These are phyloP conservation scores for Tyto alba DNA, from an alignment of 2,113 vertebrate species.

Conservation along the genomic window DNA sequence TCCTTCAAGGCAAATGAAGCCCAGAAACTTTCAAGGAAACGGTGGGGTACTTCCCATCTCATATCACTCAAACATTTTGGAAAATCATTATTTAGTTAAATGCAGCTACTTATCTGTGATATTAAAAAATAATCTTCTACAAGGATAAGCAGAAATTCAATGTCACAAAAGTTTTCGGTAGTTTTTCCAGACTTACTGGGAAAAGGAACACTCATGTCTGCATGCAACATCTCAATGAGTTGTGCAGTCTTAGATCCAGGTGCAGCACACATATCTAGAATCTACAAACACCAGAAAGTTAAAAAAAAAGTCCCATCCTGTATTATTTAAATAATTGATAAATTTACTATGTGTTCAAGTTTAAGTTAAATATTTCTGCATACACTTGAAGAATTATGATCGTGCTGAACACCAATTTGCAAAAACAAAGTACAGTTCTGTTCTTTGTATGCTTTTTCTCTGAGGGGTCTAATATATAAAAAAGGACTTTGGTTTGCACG, in stretches of 20 bases:
- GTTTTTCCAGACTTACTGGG: constrained; percentile 76
- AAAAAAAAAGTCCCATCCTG: background rate
- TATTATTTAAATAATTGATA: background rate
- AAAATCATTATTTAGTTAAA: background rate
- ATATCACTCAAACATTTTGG: background rate
- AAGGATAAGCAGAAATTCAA: background rate
- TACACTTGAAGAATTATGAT: background rate
- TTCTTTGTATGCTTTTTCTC: background rate
- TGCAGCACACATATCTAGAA: constrained; percentile 97
- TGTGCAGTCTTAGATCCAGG: constrained; percentile 97
- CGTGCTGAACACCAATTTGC: background rate
- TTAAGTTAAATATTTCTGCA: background rate
- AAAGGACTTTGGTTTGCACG: background rate
- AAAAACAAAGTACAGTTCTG: background rate
- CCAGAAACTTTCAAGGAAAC: background rate
- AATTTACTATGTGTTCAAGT: background rate
- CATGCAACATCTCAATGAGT: constrained; percentile 96
- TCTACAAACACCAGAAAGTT: constrained; percentile 69
- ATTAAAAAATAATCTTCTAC: background rate
- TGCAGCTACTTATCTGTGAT: background rate
- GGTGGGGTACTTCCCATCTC: background rate
- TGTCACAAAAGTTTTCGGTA: background rate
- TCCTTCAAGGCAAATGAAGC: background rate
- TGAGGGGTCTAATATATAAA: background rate
- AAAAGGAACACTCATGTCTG: constrained; percentile 92